Evolutionary conservation across 30 jellyfish, hydroid and myxozoan genomes (phyloP).

Genomic region (Hydractinia symbiolongicarpus): DNA sequence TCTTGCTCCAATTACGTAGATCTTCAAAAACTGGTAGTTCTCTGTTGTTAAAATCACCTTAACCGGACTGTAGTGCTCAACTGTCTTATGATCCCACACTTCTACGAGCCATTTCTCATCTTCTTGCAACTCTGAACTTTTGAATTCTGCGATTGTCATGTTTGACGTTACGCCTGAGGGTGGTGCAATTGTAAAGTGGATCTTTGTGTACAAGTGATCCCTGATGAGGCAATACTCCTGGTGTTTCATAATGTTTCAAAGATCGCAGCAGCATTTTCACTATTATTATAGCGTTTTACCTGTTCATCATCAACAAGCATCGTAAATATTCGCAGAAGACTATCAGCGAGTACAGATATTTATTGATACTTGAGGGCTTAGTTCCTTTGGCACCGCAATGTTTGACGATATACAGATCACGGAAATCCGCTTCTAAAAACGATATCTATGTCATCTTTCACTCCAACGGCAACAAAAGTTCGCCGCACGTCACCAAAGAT

Average conservation of each 20-base stretch:
- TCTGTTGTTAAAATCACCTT: not conserved
- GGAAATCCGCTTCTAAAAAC: not conserved
- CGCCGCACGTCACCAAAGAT: slow-evolving; percentile 3
- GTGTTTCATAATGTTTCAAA: not conserved
- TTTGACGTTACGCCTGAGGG: slow-evolving; percentile 1
- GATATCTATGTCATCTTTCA: not conserved
- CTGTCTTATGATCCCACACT: slow-evolving; percentile 24
- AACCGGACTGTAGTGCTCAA: slow-evolving; percentile 13
- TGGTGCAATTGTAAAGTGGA: slow-evolving; percentile 8
- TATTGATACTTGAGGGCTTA: not conserved
- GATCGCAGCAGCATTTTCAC: no score
- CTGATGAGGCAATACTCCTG: not conserved
- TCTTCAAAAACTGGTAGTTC: not conserved
- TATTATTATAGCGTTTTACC: no score
- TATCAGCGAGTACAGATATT: slow-evolving; percentile 1
- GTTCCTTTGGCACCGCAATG: not conserved
- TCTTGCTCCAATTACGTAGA: not conserved
- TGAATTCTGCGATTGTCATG: slow-evolving; percentile 8
- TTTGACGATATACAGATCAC: slow-evolving; percentile 4
- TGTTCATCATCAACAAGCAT: no score
- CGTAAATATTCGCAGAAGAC: not conserved
- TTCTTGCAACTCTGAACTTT: not conserved
- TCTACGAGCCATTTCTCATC: not conserved
- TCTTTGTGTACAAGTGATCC: not conserved
- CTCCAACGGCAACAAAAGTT: not conserved